Evolutionary conservation across 2,113 vertebrate genomes (phyloP).

Genomic region (Sinocyclocheilus grahami): DNA sequence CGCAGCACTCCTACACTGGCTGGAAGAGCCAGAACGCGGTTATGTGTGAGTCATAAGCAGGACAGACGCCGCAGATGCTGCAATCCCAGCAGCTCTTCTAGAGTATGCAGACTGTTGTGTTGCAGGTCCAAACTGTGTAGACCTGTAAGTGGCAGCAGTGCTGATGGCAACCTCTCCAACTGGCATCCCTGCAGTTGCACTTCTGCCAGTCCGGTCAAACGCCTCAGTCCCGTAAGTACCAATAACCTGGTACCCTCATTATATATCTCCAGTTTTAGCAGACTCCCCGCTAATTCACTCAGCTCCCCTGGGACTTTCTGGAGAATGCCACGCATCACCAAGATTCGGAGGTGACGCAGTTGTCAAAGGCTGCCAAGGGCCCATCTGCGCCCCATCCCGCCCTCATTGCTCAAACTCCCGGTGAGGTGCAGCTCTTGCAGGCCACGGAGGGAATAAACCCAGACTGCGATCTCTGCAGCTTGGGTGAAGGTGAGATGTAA

Average conservation of each 20-base stretch:
- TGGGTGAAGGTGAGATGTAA: conserved; percentile 77
- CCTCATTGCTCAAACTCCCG: conserved; percentile 70
- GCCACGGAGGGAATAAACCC: conserved; percentile 73
- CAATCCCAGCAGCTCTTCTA: conserved; percentile 76
- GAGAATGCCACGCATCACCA: conserved; percentile 69
- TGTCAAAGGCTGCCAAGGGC: conserved; percentile 71
- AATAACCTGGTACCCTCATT: conserved; percentile 75
- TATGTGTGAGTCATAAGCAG: conserved; percentile 73
- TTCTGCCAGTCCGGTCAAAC: conserved; percentile 67
- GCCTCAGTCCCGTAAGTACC: conserved; percentile 70
- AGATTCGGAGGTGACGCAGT: conserved; percentile 69
- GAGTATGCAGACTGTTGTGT: conserved; percentile 71
- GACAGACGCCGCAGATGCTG: conserved; percentile 72
- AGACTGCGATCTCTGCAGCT: conserved; percentile 71
- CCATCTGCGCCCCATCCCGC: conserved; percentile 71
- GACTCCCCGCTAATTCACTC: conserved; percentile 68
- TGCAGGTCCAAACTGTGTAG: conserved; percentile 73
- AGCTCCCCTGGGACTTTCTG: conserved; percentile 73
- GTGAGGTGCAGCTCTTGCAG: conserved; percentile 76
- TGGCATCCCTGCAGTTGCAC: conserved; percentile 75
- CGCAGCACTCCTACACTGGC: conserved; percentile 69
- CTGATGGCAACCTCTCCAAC: conserved; percentile 75
- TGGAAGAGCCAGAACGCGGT: conserved; percentile 67
- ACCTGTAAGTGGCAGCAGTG: conserved; percentile 66
- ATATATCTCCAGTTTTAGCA: conserved; percentile 71